Evolutionary conservation across 1,140 invertebrate species (phyloP).

Genomic region (Chymomyza costata): DNA sequence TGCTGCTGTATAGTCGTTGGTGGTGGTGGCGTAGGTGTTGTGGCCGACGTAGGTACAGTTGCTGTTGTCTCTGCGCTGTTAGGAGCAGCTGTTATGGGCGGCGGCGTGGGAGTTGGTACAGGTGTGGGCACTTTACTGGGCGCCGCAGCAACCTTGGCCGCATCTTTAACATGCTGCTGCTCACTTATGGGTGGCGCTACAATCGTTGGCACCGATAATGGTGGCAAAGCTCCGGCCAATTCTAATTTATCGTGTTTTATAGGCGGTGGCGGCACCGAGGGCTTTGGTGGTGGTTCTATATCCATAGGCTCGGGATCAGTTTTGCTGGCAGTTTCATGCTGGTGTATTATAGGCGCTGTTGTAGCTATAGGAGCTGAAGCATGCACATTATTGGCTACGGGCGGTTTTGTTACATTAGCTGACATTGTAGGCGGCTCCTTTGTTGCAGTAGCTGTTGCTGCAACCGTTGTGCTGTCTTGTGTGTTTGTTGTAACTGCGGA

Average conservation of each 20-base stretch:
- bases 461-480: constrained; percentile 4
- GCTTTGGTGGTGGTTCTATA: constrained; percentile 65
- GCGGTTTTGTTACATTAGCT: constrained; percentile 17
- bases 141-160: constrained; percentile 11
- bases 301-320: constrained; percentile 74
- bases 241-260: constrained; percentile 51
- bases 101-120: constrained; percentile 39
- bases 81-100: constrained; percentile 47
- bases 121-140: constrained; percentile 20
- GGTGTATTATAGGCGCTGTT: constrained; percentile 22
- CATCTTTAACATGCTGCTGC: constrained; percentile 7
- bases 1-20: constrained; percentile 8
- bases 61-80: constrained; percentile 29
- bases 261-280: constrained; percentile 52
- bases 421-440: constrained; percentile 4
- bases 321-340: constrained; percentile 59
- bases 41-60: constrained; percentile 32
- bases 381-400: constrained; percentile 14
- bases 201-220: constrained; percentile 27
- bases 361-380: constrained; percentile 2
- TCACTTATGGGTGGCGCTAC: constrained; percentile 17
- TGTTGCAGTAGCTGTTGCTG: not conserved
- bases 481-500: constrained; percentile 22
- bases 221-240: constrained; percentile 34
- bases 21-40: constrained; percentile 47